These are phyloP conservation scores for Trisateles emortualis DNA, from an alignment of 2,888 invertebrate species.

Conservation along the genomic window DNA sequence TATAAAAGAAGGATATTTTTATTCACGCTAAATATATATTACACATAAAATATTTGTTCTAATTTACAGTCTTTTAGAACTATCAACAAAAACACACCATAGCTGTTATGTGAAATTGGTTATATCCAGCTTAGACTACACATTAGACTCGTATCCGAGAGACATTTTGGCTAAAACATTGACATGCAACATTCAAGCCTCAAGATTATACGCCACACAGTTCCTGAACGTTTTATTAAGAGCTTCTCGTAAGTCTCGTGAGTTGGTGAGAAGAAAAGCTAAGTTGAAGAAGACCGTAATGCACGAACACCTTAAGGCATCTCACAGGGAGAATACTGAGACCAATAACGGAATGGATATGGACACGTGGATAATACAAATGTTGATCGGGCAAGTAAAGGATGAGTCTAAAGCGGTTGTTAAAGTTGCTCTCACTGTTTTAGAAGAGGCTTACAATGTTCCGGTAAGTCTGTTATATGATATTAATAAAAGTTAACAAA, in stretches of 20 bases:
- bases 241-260: conserved; percentile 85
- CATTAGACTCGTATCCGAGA: conserved; percentile 90
- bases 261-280: conserved; percentile 75
- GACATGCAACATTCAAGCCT: conserved; percentile 86
- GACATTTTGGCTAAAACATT: conserved; percentile 88
- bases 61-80: conserved; percentile 89
- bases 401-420: conserved; percentile 94
- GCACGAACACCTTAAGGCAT: conserved; percentile 64
- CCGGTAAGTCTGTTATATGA: conserved; percentile 85
- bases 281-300: conserved; percentile 73
- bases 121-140: conserved; percentile 96
- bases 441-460: conserved; percentile 97
- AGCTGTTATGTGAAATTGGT: conserved; percentile 98
- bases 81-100: conserved; percentile 94
- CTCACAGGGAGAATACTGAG: conserved; percentile 63
- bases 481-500: too few species aligned
- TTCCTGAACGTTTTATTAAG: conserved; percentile 95
- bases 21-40: neutral
- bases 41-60: neutral
- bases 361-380: conserved; percentile 94
- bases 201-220: conserved; percentile 94
- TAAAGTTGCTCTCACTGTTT: conserved; percentile 92
- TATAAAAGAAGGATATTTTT: too few species aligned
- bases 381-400: conserved; percentile 94
- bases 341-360: conserved; percentile 85